Evolutionary conservation across 2,797 vertebrate genomes (phyloP).

Genomic region (Antennarius maculatus): DNA sequence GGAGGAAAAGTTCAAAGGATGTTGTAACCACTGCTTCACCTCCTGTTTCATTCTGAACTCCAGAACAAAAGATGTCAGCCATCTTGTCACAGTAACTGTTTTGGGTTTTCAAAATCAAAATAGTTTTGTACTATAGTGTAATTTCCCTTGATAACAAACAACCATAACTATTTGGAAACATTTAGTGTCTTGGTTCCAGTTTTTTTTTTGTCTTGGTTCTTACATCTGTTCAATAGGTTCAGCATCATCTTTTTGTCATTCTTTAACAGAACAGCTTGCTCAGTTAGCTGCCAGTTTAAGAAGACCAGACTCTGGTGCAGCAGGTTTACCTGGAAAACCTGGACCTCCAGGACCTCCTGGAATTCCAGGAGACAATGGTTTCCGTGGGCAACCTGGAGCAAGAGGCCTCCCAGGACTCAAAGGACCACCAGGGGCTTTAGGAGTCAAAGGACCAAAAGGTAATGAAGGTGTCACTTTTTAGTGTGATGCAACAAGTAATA

Average conservation of each 20-base stretch:
- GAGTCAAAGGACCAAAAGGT: conserved; percentile 95
- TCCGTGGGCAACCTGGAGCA: conserved; percentile 90
- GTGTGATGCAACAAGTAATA: not conserved
- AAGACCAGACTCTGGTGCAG: conserved; percentile 91
- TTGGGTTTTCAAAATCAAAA: conserved; percentile 29
- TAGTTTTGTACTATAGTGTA: conserved; percentile 2
- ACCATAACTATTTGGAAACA: conserved; percentile 18
- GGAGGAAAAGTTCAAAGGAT: conserved; percentile 47
- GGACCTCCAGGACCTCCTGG: conserved; percentile 91
- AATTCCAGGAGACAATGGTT: conserved; percentile 90
- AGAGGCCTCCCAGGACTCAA: conserved; percentile 96
- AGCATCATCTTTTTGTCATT: conserved; percentile 26
- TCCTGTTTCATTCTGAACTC: conserved; percentile 36
- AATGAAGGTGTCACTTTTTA: not conserved
- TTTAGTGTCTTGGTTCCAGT: not conserved
- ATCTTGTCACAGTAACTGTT: conserved; percentile 26
- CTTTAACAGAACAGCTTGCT: conserved; percentile 90
- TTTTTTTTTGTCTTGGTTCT: not conserved
- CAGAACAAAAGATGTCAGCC: conserved; percentile 21
- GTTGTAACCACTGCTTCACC: conserved; percentile 59
- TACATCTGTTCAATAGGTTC: not conserved
- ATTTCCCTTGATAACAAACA: conserved; percentile 5
- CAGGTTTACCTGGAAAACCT: conserved; percentile 91
- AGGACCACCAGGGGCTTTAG: conserved; percentile 89
- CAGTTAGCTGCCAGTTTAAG: conserved; percentile 94